Conservation (phyloP, 2,888 invertebrate genomes). For the Julus scanicus region DNA sequence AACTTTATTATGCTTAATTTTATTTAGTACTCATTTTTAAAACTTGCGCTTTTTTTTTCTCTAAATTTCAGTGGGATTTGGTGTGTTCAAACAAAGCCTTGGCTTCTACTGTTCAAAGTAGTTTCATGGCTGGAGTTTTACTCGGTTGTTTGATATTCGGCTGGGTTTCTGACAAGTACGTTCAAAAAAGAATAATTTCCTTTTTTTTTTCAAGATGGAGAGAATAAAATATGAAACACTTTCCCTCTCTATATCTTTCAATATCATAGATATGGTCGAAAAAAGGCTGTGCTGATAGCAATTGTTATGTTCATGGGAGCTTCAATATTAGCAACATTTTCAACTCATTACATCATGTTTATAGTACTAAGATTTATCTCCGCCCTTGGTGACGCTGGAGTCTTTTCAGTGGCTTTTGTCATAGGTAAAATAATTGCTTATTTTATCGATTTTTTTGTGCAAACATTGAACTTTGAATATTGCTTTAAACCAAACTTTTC, state of each 20-base stretch:
- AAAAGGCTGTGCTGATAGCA: conserved; percentile 78
- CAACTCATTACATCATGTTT: conserved; percentile 78
- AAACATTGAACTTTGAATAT: no score
- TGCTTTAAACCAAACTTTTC: no score
- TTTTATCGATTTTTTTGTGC: no score
- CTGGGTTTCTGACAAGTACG: conserved; percentile 79
- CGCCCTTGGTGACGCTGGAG: conserved; percentile 54
- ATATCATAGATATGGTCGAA: conserved; percentile 74
- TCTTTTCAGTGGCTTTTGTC: conserved; percentile 54
- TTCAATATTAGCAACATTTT: conserved; percentile 76
- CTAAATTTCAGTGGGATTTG: conserved; percentile 76
- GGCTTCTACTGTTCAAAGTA: conserved; percentile 75
- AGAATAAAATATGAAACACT: not conserved
- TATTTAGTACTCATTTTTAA: not conserved
- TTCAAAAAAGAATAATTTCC: not conserved
- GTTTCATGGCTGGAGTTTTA: conserved; percentile 81
- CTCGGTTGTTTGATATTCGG: conserved; percentile 83
- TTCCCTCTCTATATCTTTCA: not conserved
- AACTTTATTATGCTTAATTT: no score
- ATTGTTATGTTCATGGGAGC: conserved; percentile 74
- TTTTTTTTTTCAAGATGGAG: not conserved
- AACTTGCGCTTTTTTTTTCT: not conserved
- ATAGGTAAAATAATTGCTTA: conserved; percentile 44
- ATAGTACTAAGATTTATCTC: conserved; percentile 74
- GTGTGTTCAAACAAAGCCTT: conserved; percentile 75